Evolutionary conservation across 64 coral and sea anemone genomes (phyloP).

Genomic region (Anthopleura sola): DNA sequence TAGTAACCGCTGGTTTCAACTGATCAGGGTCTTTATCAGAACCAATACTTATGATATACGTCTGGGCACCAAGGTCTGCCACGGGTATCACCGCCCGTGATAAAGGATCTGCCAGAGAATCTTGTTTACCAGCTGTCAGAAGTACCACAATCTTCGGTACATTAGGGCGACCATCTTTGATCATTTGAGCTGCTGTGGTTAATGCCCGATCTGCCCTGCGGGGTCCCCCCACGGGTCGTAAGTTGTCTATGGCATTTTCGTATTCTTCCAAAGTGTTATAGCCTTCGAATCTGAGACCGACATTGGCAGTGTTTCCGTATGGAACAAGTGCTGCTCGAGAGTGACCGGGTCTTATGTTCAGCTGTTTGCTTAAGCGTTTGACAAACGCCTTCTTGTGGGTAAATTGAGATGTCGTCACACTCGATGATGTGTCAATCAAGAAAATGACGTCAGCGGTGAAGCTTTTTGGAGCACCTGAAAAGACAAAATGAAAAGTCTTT

Average conservation of each 20-base stretch:
- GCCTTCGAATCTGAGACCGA: constrained; percentile 11
- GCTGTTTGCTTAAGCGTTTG: constrained; percentile 24
- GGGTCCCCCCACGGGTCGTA: not conserved
- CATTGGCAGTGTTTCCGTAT: constrained; percentile 30
- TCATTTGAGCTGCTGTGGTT: not conserved
- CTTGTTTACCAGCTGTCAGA: constrained; percentile 25
- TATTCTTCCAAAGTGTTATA: constrained; percentile 1
- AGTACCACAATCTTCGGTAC: constrained; percentile 32
- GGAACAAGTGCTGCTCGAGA: constrained; percentile 47
- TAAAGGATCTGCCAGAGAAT: not conserved
- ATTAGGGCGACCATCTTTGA: not conserved
- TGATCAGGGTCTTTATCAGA: not conserved
- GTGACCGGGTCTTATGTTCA: constrained; percentile 31
- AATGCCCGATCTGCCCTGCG: constrained; percentile 43
- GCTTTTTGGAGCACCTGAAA: constrained; percentile 23
- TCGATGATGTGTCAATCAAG: constrained; percentile 34
- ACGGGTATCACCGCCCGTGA: not conserved
- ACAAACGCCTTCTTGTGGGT: constrained; percentile 32
- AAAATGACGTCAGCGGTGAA: constrained; percentile 55
- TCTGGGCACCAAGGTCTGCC: not conserved
- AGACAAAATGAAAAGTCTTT: not conserved
- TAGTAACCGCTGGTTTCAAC: not conserved
- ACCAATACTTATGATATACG: constrained; percentile 2
- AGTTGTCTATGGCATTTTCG: not conserved
- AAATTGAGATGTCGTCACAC: constrained; percentile 34